Evolutionary conservation across 2,797 vertebrate genomes (phyloP).

Genomic region (Liparis tanakae): DNA sequence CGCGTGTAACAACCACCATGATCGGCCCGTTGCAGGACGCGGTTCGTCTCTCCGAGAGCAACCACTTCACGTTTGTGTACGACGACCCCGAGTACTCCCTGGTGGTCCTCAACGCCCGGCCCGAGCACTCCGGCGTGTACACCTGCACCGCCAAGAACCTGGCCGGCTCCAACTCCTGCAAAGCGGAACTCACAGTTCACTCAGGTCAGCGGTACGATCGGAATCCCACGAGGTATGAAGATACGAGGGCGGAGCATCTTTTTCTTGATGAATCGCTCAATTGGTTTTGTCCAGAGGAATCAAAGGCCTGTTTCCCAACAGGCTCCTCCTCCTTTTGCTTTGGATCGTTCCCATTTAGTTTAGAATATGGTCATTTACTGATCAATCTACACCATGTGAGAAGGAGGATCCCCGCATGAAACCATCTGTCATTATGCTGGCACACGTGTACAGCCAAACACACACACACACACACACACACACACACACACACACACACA

Average conservation of each 20-base stretch:
- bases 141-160: slow-evolving; percentile 92
- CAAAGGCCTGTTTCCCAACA: neutral
- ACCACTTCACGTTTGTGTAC: slow-evolving; percentile 92
- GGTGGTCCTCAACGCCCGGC: slow-evolving; percentile 87
- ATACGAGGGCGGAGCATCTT: neutral
- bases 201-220: slow-evolving; percentile 77
- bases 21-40: slow-evolving; percentile 83
- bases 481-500: slow-evolving; percentile 27
- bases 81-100: slow-evolving; percentile 94
- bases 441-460: slow-evolving; percentile 25
- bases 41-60: slow-evolving; percentile 88
- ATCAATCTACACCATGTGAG: slow-evolving; percentile 51
- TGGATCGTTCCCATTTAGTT: neutral
- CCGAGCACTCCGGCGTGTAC: slow-evolving; percentile 90
- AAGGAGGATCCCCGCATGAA: slow-evolving; percentile 53
- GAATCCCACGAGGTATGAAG: neutral
- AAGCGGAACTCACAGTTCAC: slow-evolving; percentile 91
- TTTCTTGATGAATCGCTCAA: neutral
- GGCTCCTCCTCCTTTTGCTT: neutral
- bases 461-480: slow-evolving; percentile 17
- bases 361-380: neutral
- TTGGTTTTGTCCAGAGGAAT: neutral
- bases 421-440: slow-evolving; percentile 67
- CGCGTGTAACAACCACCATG: neutral
- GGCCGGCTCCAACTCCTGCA: slow-evolving; percentile 92